Evolutionary conservation across 2,113 vertebrate genomes (phyloP).

Genomic region (Gavia stellata): DNA sequence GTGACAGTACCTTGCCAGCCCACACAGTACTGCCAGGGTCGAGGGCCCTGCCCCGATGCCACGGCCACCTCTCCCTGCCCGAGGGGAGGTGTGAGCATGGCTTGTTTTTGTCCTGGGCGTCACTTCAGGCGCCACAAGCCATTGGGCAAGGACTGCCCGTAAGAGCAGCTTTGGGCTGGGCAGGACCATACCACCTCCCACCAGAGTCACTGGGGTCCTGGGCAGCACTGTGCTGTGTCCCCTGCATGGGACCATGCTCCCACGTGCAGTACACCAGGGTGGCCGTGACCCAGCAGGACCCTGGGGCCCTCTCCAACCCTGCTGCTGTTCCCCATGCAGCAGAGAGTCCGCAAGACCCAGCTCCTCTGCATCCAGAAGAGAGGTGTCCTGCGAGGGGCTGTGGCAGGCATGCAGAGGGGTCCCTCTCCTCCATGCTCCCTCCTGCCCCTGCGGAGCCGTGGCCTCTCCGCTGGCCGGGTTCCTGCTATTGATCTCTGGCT

Average conservation of each 20-base stretch:
- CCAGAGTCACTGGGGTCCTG: background rate
- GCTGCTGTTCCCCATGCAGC: background rate
- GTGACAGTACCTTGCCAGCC: no score
- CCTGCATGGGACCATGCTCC: fast-evolving
- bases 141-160: no score
- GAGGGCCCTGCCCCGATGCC: background rate
- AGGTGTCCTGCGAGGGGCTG: background rate
- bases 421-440: background rate
- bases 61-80: fast-evolving
- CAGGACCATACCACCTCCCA: background rate
- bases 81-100: background rate
- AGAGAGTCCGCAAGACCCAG: background rate
- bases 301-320: background rate
- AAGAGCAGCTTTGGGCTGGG: background rate
- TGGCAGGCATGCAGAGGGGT: background rate
- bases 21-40: fast-evolving
- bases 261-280: background rate
- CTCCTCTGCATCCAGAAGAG: background rate
- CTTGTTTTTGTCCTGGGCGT: background rate
- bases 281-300: background rate
- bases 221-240: background rate
- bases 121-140: background rate
- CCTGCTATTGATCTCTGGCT: constrained; percentile 20
- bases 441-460: background rate
- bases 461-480: background rate